These are phyloP conservation scores for Spheniscus mendiculus DNA, from an alignment of 2,113 vertebrate genomes.

Conservation along the genomic window DNA sequence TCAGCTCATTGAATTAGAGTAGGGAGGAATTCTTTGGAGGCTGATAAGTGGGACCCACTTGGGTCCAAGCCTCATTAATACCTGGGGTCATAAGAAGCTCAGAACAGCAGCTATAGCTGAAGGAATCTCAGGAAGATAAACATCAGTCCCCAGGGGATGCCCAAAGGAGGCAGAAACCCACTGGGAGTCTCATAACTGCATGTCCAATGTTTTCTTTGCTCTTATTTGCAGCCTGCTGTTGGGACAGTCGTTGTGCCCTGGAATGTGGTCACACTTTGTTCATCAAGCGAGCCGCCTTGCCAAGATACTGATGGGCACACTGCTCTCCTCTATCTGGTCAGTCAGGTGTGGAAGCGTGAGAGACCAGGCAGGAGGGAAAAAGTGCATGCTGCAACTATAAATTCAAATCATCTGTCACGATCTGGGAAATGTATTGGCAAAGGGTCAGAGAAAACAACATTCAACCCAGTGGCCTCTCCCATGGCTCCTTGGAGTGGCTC, in stretches of 20 bases:
- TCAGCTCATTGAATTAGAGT: neutral
- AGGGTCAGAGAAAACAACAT: neutral
- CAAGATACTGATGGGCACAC: neutral
- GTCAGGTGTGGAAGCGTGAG: neutral
- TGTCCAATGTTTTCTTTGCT: neutral
- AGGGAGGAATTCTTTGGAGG: neutral
- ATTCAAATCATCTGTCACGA: neutral
- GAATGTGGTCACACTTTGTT: neutral
- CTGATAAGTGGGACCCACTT: neutral
- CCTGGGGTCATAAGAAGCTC: neutral
- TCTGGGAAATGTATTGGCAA: neutral
- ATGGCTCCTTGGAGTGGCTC: neutral
- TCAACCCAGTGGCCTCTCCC: constrained; percentile 17
- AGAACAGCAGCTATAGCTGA: neutral
- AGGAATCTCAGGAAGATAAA: neutral
- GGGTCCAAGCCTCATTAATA: neutral
- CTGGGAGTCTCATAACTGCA: neutral
- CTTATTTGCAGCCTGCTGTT: neutral
- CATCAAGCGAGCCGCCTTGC: neutral
- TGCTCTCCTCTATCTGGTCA: neutral
- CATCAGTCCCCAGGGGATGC: neutral
- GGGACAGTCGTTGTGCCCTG: neutral
- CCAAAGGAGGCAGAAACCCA: neutral
- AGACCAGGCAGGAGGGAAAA: neutral
- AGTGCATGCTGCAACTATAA: neutral